A percentile compares a stretch with the other conserved stretches of the same genome.
Conservation (phyloP, 2,888 invertebrate species). For the Lycocerus yunnanus region DNA sequence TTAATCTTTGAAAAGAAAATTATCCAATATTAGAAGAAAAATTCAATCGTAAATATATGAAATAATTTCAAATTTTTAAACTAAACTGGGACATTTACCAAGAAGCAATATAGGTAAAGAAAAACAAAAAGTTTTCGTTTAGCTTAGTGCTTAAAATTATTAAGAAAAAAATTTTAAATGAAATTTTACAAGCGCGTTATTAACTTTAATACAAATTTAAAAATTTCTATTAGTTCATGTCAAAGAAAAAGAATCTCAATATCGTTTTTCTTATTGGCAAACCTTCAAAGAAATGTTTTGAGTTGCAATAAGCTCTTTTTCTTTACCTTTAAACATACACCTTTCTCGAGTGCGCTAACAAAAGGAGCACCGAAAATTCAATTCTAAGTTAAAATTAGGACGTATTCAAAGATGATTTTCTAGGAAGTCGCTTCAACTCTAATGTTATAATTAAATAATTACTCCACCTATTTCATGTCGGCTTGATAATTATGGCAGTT, state of each 20-base stretch:
- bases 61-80: not conserved
- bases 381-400: slow-evolving; percentile 21
- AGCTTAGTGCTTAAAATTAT: not conserved
- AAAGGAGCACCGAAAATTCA: slow-evolving; percentile 28
- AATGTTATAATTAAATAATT: slow-evolving; percentile 52
- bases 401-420: slow-evolving; percentile 31
- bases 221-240: not conserved
- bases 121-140: not conserved
- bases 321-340: slow-evolving; percentile 1
- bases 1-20: too few species aligned
- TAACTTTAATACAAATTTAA: not conserved
- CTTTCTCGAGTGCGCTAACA: slow-evolving; percentile 15
- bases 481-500: slow-evolving; percentile 34
- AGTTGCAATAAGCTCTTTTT: slow-evolving; percentile 22
- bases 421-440: slow-evolving; percentile 28
- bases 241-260: not conserved
- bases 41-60: not conserved
- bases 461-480: slow-evolving; percentile 52
- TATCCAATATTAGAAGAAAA: not conserved
- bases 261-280: not conserved
- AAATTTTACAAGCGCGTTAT: not conserved
- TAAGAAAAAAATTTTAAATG: not conserved
- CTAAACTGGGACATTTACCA: not conserved
- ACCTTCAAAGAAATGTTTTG: slow-evolving; percentile 5
- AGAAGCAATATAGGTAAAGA: not conserved